Base-by-base conservation (phyloP, 2,888 invertebrate species). In the Ornithoptera priamus region DNA sequence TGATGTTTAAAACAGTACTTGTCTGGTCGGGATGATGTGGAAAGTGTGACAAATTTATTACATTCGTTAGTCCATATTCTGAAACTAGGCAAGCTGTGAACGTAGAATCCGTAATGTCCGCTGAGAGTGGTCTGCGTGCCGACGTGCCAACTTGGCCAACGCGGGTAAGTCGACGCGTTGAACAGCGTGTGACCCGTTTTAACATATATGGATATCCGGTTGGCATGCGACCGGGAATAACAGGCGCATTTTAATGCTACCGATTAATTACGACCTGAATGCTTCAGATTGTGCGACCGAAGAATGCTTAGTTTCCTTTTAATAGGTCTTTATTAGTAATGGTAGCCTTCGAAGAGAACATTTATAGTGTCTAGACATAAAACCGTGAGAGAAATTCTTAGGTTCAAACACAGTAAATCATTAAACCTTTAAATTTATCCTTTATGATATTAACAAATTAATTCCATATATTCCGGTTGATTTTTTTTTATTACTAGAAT, bases 131-230 rank as follows among this genome's bases (percentile, higher is more conserved):
- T 24, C 60, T 56, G 65, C 64, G 60, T 65, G 65, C 69, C 61
- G 42, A 65, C 65, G 36, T 39, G 30, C 30, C 30, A 5, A 30
- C 30, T 3, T 30, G 30, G 30, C 30, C 30, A 30, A 30, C 30
- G 30, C 46, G 39, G 57, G 46, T 65, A 39, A 61, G 56, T 42
- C 53, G 64, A 68, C 63, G 50, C 63, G 50, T 64, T 42, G 58
- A 61, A 39, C 74, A 80, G 77, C 80, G 81, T 80, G 76, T 87
- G 90, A 85, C 90, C 89, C 76, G 83, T 88, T 88, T 88, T 78
- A 81, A 80, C 88, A 79, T 85, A 81, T 88, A 88, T 89, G 88
- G 89, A 88, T 87, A 86, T 89, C 89, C 89, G 89, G 88, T 81
- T 83, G 72, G 78, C 81, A 81, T 82, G 80, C 80, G 78, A 79